These are phyloP conservation scores for Xenopus borealis DNA, from an alignment of 2,113 vertebrate species.

Conservation along the genomic window DNA sequence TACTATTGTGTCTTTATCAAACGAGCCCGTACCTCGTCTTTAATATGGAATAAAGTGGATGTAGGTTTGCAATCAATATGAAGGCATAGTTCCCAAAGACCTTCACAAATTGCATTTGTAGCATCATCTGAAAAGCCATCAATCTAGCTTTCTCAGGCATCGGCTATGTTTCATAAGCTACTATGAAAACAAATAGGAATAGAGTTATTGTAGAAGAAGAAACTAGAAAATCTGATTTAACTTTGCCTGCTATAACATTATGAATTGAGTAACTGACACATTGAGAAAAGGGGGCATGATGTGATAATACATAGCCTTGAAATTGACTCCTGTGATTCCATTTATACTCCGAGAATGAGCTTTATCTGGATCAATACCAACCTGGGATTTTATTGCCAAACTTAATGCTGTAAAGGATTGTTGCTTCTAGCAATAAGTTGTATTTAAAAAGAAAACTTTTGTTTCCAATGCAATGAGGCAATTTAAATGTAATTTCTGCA, in stretches of 20 bases:
- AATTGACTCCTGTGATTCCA: conserved; percentile 39
- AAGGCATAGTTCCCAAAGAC: conserved; percentile 5
- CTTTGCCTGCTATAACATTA: conserved; percentile 43
- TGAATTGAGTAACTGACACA: conserved; percentile 43
- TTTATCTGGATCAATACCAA: conserved; percentile 41
- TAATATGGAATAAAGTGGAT: conserved; percentile 45
- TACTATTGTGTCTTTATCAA: background rate
- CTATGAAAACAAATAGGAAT: conserved; percentile 37
- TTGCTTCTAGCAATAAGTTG: conserved; percentile 19
- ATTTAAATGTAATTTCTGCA: background rate
- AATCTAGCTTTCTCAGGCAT: conserved; percentile 33
- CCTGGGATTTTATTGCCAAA: conserved; percentile 30
- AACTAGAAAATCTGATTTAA: conserved; percentile 42
- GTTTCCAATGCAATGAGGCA: background rate
- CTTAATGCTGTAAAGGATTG: conserved; percentile 20
- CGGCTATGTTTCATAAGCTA: conserved; percentile 40
- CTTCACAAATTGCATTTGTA: conserved; percentile 32
- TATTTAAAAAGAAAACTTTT: conserved; percentile 23
- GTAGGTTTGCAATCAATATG: conserved; percentile 13
- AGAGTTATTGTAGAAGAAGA: conserved; percentile 34
- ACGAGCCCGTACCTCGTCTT: conserved; percentile 7
- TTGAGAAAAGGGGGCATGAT: conserved; percentile 39
- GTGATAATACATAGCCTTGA: conserved; percentile 44
- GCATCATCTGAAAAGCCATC: background rate
- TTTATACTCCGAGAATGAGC: conserved; percentile 32